These are phyloP conservation scores for Rachycentron canadum DNA, from an alignment of 2,797 vertebrate species.

Conservation along the genomic window DNA sequence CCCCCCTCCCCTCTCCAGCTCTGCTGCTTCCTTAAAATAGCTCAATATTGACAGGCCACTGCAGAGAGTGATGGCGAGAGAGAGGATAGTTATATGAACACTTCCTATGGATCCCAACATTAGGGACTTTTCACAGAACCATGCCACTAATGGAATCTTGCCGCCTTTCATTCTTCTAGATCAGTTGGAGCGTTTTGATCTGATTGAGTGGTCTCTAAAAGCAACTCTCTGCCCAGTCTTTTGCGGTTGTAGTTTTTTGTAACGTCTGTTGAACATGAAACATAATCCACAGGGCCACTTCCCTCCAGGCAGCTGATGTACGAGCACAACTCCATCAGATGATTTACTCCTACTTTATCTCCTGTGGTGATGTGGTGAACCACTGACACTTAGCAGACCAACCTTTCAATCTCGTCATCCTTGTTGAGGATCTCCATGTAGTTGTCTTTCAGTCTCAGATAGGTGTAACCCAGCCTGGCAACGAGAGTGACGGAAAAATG, in stretches of 20 bases:
- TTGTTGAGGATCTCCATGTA: slow-evolving; percentile 97
- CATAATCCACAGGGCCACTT: slow-evolving; percentile 40
- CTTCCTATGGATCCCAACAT: slow-evolving; percentile 60
- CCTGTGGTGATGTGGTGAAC: slow-evolving; percentile 33
- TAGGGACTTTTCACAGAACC: slow-evolving; percentile 40
- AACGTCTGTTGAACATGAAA: slow-evolving; percentile 31
- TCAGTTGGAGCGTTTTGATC: slow-evolving; percentile 44
- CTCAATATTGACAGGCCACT: slow-evolving; percentile 68
- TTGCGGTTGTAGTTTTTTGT: slow-evolving; percentile 27
- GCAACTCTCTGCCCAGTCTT: slow-evolving; percentile 25
- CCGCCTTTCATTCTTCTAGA: slow-evolving; percentile 31
- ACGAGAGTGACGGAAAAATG: slow-evolving; percentile 24
- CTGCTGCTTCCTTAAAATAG: slow-evolving; percentile 70
- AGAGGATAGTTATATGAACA: slow-evolving; percentile 47
- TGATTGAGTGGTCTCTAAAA: slow-evolving; percentile 38
- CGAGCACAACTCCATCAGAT: slow-evolving; percentile 24
- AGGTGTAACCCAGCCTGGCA: slow-evolving; percentile 94
- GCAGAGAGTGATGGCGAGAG: slow-evolving; percentile 61
- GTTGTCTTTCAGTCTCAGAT: slow-evolving; percentile 94
- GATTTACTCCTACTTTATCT: slow-evolving; percentile 28
- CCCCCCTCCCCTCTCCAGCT: slow-evolving; percentile 19
- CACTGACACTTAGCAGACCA: slow-evolving; percentile 55
- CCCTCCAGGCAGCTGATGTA: slow-evolving; percentile 26
- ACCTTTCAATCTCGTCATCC: slow-evolving; percentile 94
- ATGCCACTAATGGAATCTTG: slow-evolving; percentile 35